Base-by-base conservation (phyloP, 2,888 invertebrate species). In the Morpho deidamia region DNA sequence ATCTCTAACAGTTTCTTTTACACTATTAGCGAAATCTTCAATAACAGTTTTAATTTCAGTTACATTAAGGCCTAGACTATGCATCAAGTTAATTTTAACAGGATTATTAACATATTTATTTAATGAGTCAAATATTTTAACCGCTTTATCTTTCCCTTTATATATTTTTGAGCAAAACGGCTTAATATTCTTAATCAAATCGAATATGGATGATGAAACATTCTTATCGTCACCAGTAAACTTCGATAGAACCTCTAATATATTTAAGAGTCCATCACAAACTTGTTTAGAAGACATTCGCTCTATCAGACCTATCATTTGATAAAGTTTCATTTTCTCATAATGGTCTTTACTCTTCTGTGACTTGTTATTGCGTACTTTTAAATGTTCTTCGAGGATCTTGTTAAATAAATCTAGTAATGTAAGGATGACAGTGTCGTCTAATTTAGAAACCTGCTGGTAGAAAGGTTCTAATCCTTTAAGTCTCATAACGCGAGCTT, bases 401-500 rank as follows among this genome's bases (percentile, higher is more conserved):
- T 59, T 78, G 63, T 81, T 82, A 11, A 87, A 84, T 0, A 88
- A 60, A 8, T 79, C 73, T 7, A 88, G 55, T 10, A 84, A 61
- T 1, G 63, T 71, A 23, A 71, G 59, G 7, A 81, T 66, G 0
- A 69, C 70, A 0, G 67, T 61, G 0, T 64, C 56, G 10, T 83
- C 81, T 11, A 87, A 53, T 49, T 79, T 77, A 0, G 66, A 12
- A 0, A 83, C 64, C 63, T 86, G 83, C 0, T 72, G 39, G 50
- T 87, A 87, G 56, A 88, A 86, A 0, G 79, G 74, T 42, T 78
- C 75, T 0, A 88, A 52, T 0, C 87, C 86, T 67, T 76, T 82
- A 1, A 74, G 33, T 60, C 79, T 81, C 80, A 87, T 84, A 0
- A 87, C 74, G 12, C 80, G 67, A 0, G 77, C 71, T 66, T 88